Conservation (phyloP, 2,113 vertebrate species). For the Polyodon spathula region DNA sequence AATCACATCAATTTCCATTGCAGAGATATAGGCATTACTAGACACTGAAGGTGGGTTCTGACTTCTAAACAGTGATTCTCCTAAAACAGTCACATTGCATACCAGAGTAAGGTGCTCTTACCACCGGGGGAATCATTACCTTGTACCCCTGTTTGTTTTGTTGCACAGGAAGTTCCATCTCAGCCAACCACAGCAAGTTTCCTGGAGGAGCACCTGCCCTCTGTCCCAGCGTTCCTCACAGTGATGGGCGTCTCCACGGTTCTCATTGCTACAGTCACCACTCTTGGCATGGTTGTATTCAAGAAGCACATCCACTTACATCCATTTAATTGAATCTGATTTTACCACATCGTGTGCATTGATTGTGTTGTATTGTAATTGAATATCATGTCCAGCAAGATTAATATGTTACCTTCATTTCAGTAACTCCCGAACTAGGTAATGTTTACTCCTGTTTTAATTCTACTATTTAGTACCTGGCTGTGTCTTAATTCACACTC, state of each 20-base stretch:
- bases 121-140: neutral
- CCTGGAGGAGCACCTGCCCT: conserved; percentile 13
- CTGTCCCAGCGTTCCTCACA: conserved; percentile 13
- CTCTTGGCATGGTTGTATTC: neutral
- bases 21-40: too few relatives aligned
- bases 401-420: too few relatives aligned
- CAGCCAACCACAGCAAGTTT: conserved; percentile 3
- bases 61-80: too few relatives aligned
- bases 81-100: neutral
- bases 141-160: neutral
- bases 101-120: neutral
- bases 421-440: too few relatives aligned
- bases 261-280: conserved; percentile 1
- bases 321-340: neutral
- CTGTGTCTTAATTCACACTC: too few relatives aligned
- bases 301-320: neutral
- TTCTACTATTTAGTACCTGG: too few relatives aligned
- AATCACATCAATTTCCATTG: too few relatives aligned
- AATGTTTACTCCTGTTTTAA: too few relatives aligned
- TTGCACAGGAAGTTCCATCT: conserved; percentile 14
- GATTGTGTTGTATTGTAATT: too few relatives aligned
- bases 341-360: too few relatives aligned
- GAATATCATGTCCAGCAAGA: too few relatives aligned
- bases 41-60: too few relatives aligned
- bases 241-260: neutral